phyloP scores from a whole-genome alignment of 2,797 vertebrate species.

The Malacoctenus gilli region DNA sequence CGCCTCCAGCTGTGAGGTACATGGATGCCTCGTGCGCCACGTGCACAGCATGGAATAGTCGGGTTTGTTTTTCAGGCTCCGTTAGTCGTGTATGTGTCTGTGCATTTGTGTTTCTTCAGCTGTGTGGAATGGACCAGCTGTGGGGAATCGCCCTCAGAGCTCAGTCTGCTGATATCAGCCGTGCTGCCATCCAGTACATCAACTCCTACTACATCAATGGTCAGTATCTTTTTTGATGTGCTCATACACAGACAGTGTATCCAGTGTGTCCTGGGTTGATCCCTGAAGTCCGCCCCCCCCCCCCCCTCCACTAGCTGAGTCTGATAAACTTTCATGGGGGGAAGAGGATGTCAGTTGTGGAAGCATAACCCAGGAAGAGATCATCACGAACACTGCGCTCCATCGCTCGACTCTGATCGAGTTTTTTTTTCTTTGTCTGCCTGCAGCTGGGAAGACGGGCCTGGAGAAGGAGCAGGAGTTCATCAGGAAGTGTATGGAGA shows the following conservation, averaged over 20 bases:
- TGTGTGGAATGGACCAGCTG: conserved; percentile 99
- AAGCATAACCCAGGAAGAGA: too few species aligned
- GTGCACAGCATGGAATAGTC: not conserved
- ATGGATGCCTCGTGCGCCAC: not conserved
- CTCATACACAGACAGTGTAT: too few species aligned
- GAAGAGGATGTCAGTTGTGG: too few species aligned
- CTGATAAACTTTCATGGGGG: too few species aligned
- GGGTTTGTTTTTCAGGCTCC: conserved; percentile 24
- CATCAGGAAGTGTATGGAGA: conserved; percentile 99
- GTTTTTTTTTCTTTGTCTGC: conserved; percentile 9
- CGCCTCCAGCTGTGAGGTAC: conserved; percentile 94
- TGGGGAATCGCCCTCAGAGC: conserved; percentile 98
- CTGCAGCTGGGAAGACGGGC: conserved; percentile 90
- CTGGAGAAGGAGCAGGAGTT: conserved; percentile 99
- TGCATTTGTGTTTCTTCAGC: conserved; percentile 75
- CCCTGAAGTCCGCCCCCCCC: too few species aligned
- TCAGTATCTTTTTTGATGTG: conserved; percentile 60
- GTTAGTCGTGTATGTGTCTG: conserved; percentile 17
- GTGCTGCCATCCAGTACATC: conserved; percentile 98
- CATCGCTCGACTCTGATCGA: too few species aligned
- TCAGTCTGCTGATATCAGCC: conserved; percentile 96
- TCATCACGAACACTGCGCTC: too few species aligned
- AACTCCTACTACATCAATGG: conserved; percentile 99
- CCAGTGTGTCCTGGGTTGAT: too few species aligned
- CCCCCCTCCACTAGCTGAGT: too few species aligned